These are phyloP conservation scores for Xiphophorus couchianus DNA, from an alignment of 2,113 vertebrate species.

Conservation along the genomic window DNA sequence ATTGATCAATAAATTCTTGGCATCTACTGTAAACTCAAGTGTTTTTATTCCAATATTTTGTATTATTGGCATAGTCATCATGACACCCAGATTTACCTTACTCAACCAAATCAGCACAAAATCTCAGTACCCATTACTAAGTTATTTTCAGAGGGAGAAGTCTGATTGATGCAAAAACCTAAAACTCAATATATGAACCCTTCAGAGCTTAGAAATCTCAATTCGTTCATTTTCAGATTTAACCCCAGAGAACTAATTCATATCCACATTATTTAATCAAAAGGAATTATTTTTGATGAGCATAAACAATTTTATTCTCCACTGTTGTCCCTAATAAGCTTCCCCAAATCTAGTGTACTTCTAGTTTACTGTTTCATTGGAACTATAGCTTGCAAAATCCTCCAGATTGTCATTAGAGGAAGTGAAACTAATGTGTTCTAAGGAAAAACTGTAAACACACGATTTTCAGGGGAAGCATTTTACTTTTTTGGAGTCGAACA, in stretches of 20 bases:
- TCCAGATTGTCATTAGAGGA: neutral
- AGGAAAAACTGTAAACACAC: neutral
- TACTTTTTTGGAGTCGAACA: neutral
- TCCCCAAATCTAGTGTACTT: no score
- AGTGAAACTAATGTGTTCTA: constrained; percentile 15
- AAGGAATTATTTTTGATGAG: neutral
- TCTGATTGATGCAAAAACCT: neutral
- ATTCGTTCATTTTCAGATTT: no score
- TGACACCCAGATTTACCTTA: neutral
- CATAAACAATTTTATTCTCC: neutral
- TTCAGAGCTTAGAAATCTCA: neutral
- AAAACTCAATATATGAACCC: neutral
- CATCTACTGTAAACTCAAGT: neutral
- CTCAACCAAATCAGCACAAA: neutral
- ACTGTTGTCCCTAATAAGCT: neutral
- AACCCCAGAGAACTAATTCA: neutral
- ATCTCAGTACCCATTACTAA: neutral
- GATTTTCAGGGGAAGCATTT: constrained; percentile 12
- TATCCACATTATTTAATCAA: neutral
- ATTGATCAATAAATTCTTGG: neutral
- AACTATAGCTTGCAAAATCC: constrained; percentile 1
- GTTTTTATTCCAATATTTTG: neutral
- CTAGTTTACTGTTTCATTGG: neutral
- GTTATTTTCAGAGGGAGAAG: no score
- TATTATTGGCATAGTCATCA: neutral